Evolutionary conservation across 2,888 invertebrate species (phyloP), one percentile per base, ranked within the genome.

Genomic region (Drosophila multiciliata): DNA sequence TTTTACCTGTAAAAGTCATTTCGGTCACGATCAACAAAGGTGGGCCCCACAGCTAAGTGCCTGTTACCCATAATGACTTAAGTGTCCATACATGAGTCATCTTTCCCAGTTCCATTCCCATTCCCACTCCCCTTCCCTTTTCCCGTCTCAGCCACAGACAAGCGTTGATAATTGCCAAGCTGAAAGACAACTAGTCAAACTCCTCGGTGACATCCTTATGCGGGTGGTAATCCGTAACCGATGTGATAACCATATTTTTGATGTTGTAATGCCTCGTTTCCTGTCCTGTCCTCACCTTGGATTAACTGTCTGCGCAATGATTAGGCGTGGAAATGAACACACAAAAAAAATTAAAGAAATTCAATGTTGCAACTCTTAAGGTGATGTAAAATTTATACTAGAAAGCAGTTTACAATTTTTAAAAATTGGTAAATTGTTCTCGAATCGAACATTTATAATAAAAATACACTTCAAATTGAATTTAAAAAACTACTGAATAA

Each of bases 41-140:
- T 71, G 69, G 71, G 69, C 58, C 87, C 38, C 75, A 55, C 57
- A 53, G 73, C 75, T 89, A 84, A 89, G 89, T 89, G 88, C 71
- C 80, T 70, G 75, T 73, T 72, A 76, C 68, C 77, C 88, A 89
- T 89, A 82, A 89, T 80, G 82, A 73, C 69, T 85, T 87, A 66
- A 85, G 89, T 85, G 89, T 89, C n/a, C 89, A 87, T 57, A 50
- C 68, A 70, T 85, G 85, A 85, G 75, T 85, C 85, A 85, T 76
- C 77, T 75, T 32, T 61, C 5, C 45, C 58, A 35, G 9, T 60
- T 3, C 36, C 48, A 40, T 38, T 32, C n/a, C 2, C 36, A 29
- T 7, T 7, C 20, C 23, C 33, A 32, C 0, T 11, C 20, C 5
- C 15, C 15, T n/a, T 17, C 50, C 11, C 17, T 49, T 17, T 26